Conservation (phyloP, 2,888 invertebrate species). For the Pristionchus arcanus region DNA sequence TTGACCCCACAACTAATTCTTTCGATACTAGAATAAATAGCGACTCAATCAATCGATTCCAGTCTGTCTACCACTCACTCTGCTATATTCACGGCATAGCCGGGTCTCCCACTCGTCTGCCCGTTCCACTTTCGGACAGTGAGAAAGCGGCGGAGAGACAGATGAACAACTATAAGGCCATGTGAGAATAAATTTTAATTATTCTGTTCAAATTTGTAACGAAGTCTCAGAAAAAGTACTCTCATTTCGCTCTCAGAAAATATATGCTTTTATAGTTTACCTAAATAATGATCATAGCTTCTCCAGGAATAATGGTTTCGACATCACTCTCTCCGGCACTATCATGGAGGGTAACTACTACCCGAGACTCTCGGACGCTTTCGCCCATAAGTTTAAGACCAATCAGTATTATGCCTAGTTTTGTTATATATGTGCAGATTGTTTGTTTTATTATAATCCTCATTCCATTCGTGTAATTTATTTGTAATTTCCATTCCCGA, state of each 20-base stretch:
- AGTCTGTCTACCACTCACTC: neutral
- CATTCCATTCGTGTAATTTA: no score
- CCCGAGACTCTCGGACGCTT: neutral
- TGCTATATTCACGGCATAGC: slow-evolving; percentile 29
- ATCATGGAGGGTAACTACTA: neutral
- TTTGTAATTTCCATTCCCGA: no score
- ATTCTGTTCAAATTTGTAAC: neutral
- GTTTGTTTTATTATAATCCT: no score
- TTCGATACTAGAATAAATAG: no score
- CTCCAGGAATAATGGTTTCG: neutral
- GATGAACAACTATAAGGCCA: slow-evolving; percentile 25
- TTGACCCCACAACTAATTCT: no score
- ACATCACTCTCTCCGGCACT: neutral
- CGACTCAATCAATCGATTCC: neutral
- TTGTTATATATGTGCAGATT: no score
- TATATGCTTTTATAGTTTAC: neutral
- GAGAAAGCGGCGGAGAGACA: slow-evolving; percentile 50
- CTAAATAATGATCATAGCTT: neutral
- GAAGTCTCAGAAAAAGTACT: neutral
- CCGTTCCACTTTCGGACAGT: slow-evolving; percentile 33
- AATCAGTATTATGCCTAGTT: neutral
- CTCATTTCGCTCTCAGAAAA: no score
- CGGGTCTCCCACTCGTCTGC: slow-evolving; percentile 3
- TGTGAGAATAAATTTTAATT: neutral
- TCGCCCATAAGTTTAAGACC: neutral